Evolutionary conservation across 1,140 invertebrate genomes (phyloP).

Genomic region (Nasonia giraulti): DNA sequence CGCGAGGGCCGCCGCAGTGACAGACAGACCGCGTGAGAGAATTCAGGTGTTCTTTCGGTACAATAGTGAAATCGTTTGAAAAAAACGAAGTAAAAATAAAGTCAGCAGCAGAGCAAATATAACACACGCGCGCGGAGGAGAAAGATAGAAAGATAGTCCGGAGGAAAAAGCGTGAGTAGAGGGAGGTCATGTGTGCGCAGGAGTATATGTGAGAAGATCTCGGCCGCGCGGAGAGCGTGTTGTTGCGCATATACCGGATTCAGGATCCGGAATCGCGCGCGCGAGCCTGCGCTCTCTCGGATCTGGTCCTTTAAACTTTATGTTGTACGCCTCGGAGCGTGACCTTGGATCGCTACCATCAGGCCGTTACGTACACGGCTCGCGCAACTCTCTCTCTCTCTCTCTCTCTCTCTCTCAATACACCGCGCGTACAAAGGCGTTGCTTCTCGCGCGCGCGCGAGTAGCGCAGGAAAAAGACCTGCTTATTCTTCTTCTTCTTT

Average conservation of each 20-base stretch:
- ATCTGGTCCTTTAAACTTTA: constrained; percentile 49
- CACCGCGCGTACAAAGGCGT: constrained; percentile 17
- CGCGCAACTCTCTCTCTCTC: not conserved
- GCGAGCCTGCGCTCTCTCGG: not conserved
- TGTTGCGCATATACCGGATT: constrained; percentile 23
- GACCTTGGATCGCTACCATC: constrained; percentile 50
- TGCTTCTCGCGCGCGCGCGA: not conserved
- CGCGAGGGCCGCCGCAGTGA: not conserved
- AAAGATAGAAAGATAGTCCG: not conserved
- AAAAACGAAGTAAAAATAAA: not conserved
- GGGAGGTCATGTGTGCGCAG: not conserved
- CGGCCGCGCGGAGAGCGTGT: not conserved
- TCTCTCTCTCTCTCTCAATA: not conserved
- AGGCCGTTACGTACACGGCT: not conserved
- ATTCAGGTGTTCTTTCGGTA: not conserved
- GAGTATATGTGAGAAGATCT: constrained; percentile 9
- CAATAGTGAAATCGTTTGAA: not conserved
- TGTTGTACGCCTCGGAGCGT: constrained; percentile 20
- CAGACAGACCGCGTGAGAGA: not conserved
- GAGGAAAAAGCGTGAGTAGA: not conserved
- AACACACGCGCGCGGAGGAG: not conserved
- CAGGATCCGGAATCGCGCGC: constrained; percentile 40
- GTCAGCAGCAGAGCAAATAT: not conserved
- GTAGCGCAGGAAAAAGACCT: not conserved
- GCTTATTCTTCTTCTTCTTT: not conserved